Base-by-base conservation (phyloP, 2,113 vertebrate genomes). In the Cyprinodon tularosa region DNA sequence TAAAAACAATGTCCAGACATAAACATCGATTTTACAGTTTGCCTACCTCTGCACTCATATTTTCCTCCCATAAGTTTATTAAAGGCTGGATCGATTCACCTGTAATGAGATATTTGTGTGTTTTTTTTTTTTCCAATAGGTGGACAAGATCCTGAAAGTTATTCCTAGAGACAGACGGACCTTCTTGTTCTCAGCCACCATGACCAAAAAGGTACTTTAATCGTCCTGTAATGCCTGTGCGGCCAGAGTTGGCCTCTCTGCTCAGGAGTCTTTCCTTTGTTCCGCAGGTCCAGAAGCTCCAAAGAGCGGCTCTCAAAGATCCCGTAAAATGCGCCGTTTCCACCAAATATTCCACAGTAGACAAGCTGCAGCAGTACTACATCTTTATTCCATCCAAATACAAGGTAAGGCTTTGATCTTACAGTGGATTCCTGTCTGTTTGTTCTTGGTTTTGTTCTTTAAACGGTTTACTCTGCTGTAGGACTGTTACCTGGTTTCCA, bases 281-380 rank as follows among this genome's bases (percentile, higher is more conserved):
- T 60, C 17, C n/a, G 59, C 84, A 99, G 98, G 98, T 99, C 39
- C 97, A 99, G 90, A 99, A 99, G 84, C 95, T 99, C 4, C 95
- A 99, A 85, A 94, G 98, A 81, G 98, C 97, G 1, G 98, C 98
- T 44, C 93, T 99, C 62, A 98, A 96, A 84, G 96, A 99, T 80
- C 96, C 98, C 12, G 97, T 99, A 57, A 99, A 98, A 82, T 99
- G 98, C 81, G 94, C 97, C 0, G 98, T 99, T 45, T 98, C 97
- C 15, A 98, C 96, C 4, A 99, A 99, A 80, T 99, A 99, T 64
- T 94, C 98, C 40, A 99, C 98, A 0, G 98, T 99, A 65, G 98
- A 99, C 68, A 99, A 99, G 78, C 92, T 99, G 17, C 98, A 98
- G 88, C 98, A 99, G n/a, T 98, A 96, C 82, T 99, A 99, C 78